Evolutionary conservation across 2,113 vertebrate genomes (phyloP).

Genomic region (Probosciger aterrimus): DNA sequence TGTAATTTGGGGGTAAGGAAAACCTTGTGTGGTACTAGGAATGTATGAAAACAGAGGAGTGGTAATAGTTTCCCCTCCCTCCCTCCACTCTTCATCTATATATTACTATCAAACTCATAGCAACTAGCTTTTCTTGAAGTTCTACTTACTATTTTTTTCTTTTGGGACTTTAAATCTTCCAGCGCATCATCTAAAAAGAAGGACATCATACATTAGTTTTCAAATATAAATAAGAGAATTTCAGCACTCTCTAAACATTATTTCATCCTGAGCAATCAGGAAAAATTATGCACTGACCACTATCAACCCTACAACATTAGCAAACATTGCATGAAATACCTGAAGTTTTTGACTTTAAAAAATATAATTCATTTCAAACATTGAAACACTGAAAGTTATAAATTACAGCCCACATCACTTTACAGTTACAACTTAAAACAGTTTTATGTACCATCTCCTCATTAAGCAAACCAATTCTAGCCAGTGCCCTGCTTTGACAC

Average conservation of each 20-base stretch:
- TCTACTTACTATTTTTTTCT: constrained; percentile 96
- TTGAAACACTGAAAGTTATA: not conserved
- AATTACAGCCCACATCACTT: not conserved
- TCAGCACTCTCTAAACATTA: not conserved
- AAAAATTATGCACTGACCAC: not conserved
- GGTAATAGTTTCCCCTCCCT: not conserved
- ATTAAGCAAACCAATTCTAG: constrained; percentile 37
- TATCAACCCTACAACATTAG: not conserved
- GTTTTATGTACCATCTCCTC: constrained; percentile 30
- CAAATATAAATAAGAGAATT: constrained; percentile 3
- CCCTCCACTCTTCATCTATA: not conserved
- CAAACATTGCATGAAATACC: not conserved
- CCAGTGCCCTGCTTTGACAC: constrained; percentile 20
- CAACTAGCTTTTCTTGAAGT: not conserved
- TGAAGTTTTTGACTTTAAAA: not conserved
- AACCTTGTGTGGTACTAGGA: not conserved
- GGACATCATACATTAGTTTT: constrained; percentile 38
- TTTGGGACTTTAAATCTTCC: constrained; percentile 90
- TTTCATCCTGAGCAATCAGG: accelerated
- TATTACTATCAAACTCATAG: not conserved
- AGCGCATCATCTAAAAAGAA: constrained; percentile 87
- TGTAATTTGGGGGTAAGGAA: not conserved
- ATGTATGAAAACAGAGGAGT: not conserved
- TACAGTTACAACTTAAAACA: constrained; percentile 12
- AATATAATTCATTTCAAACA: not conserved